These are phyloP conservation scores for Anguilla rostrata DNA, from an alignment of 2,113 vertebrate species.

Conservation along the genomic window DNA sequence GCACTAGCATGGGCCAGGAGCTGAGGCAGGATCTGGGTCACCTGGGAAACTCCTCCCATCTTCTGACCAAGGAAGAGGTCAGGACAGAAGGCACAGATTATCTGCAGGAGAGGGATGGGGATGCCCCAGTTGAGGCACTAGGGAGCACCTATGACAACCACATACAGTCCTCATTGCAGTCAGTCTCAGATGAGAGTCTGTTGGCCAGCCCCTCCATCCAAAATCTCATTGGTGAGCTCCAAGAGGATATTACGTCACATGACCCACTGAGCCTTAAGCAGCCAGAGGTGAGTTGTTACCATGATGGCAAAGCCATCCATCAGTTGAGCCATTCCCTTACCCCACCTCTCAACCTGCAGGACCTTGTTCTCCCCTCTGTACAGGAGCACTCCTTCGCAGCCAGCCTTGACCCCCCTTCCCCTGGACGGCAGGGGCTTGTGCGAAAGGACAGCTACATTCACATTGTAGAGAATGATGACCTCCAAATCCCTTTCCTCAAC, in stretches of 20 bases:
- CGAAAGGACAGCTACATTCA: conserved; percentile 74
- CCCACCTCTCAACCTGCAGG: conserved; percentile 48
- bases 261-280: conserved; percentile 43
- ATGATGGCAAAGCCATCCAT: conserved; percentile 41
- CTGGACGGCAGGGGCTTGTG: conserved; percentile 49
- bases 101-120: conserved; percentile 41
- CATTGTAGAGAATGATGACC: conserved; percentile 66
- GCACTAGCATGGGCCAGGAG: conserved; percentile 67
- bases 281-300: neutral
- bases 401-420: conserved; percentile 34
- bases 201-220: conserved; percentile 3
- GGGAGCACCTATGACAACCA: conserved; percentile 87
- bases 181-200: conserved; percentile 44
- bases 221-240: conserved; percentile 11
- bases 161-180: conserved; percentile 73
- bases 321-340: conserved; percentile 51
- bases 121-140: conserved; percentile 43
- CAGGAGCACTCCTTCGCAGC: conserved; percentile 23
- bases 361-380: conserved; percentile 56
- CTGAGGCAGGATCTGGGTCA: conserved; percentile 53
- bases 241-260: conserved; percentile 34
- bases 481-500: conserved; percentile 55
- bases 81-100: conserved; percentile 77
- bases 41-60: conserved; percentile 66
- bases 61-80: conserved; percentile 78